Evolutionary conservation across 2,797 vertebrate species (phyloP).

Genomic region (Thripadectes ignobilis): DNA sequence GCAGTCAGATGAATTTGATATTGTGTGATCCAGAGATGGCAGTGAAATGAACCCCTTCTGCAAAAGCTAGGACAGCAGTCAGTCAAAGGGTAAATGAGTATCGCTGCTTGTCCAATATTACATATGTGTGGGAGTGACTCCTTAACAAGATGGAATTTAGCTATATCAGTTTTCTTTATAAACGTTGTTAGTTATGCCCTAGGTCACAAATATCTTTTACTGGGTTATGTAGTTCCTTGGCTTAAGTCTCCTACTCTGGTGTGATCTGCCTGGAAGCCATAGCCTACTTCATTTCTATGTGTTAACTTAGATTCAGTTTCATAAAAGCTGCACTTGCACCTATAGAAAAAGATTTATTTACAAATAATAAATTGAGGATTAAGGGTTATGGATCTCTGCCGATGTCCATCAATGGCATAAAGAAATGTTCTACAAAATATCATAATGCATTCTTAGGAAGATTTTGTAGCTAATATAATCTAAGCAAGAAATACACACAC

Average conservation of each 20-base stretch:
- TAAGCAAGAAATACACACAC: neutral
- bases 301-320: neutral
- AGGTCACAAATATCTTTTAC: neutral
- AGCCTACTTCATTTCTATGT: neutral
- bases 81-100: neutral
- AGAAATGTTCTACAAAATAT: neutral
- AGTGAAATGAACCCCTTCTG: neutral
- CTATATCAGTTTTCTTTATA: neutral
- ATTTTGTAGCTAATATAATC: neutral
- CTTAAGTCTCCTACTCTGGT: neutral
- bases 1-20: slow-evolving; percentile 26
- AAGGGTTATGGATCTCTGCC: neutral
- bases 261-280: neutral
- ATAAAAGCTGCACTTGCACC: neutral
- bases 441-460: neutral
- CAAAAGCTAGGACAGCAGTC: neutral
- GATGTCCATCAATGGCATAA: neutral
- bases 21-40: neutral
- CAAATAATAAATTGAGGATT: neutral
- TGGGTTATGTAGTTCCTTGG: neutral
- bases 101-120: neutral
- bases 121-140: neutral
- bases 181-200: neutral
- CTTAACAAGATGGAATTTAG: neutral
- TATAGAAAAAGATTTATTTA: neutral